Base-by-base conservation (phyloP, 2,113 vertebrate species). In the Pampusana beccarii region DNA sequence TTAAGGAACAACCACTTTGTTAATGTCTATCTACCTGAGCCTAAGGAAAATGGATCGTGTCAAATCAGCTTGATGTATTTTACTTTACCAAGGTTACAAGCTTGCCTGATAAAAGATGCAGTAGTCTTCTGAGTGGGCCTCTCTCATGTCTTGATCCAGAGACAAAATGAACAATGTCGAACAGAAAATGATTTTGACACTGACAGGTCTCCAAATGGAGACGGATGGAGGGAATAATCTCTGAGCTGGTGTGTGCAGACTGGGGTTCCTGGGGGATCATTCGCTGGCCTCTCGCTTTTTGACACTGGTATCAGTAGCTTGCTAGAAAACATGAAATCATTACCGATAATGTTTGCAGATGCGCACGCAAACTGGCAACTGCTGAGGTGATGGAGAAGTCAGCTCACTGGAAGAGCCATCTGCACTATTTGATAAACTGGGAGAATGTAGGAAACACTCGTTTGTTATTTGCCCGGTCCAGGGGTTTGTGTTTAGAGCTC, bases 381-480 rank as follows among this genome's bases (percentile, higher is more conserved):
- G 8, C 24, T 16, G 40, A 73, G 66, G 71, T 29, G 81, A 75
- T 64, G 50, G 34, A 14, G 60, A 66, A 78, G 29, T 61, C 28
- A 6, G 42, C 13, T 85, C 40, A 15, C 24, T 64, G 16, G 42
- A 82, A 87, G 24, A 88, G 44, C 74, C 54, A n/a, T 46, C 62
- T 80, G 50, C 54, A 9, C 56, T 73, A 54, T 70, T 33, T 61
- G 60, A 54, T 69, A 38, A 95, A 50, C 44, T 16, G 34, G 57
- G 54, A 72, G 58, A 75, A 61, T 0, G 2, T 38, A 18, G 42
- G 42, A 72, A 87, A 44, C 0, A 0, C 33, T 81, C 6, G 1
- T 62, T 13, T 79, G 13, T 72, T 61, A 19, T 67, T 80, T 90
- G 17, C n/a, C 48, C 11, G 2, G 5, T 33, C 14, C 6, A 13